Evolutionary conservation across 2,113 vertebrate genomes (phyloP).

Genomic region (Empidonax traillii): DNA sequence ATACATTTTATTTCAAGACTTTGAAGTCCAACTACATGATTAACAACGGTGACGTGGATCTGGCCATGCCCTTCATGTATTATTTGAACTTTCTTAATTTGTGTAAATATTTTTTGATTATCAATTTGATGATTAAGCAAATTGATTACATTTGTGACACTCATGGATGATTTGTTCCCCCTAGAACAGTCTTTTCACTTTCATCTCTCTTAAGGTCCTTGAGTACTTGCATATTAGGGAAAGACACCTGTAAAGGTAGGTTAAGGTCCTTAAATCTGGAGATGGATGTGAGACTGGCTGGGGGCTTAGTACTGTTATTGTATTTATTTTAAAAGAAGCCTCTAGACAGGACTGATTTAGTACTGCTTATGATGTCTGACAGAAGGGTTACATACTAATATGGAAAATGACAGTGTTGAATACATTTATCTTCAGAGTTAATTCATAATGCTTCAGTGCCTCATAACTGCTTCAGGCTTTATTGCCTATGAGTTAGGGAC

Average conservation of each 20-base stretch:
- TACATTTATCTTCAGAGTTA: neutral
- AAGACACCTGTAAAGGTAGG: neutral
- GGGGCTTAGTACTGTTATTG: neutral
- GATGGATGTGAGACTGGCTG: neutral
- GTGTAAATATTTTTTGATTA: neutral
- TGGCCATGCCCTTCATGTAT: neutral
- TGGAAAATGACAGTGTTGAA: neutral
- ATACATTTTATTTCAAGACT: neutral
- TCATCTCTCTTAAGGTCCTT: neutral
- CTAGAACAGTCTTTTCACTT: neutral
- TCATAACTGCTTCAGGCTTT: neutral
- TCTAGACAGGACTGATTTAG: neutral
- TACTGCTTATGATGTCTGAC: neutral
- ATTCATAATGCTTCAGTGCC: neutral
- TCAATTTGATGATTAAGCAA: neutral
- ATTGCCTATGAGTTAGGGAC: neutral
- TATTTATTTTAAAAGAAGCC: conserved; percentile 1
- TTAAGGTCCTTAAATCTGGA: neutral
- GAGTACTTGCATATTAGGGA: neutral
- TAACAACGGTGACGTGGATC: neutral
- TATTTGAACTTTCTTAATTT: neutral
- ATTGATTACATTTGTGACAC: neutral
- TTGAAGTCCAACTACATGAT: neutral
- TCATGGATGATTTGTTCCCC: neutral
- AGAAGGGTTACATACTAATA: neutral